A percentile compares a stretch with the other conserved stretches of the same genome.
phyloP scores from a whole-genome alignment of 2,113 vertebrate genomes.

The Datnioides undecimradiatus region DNA sequence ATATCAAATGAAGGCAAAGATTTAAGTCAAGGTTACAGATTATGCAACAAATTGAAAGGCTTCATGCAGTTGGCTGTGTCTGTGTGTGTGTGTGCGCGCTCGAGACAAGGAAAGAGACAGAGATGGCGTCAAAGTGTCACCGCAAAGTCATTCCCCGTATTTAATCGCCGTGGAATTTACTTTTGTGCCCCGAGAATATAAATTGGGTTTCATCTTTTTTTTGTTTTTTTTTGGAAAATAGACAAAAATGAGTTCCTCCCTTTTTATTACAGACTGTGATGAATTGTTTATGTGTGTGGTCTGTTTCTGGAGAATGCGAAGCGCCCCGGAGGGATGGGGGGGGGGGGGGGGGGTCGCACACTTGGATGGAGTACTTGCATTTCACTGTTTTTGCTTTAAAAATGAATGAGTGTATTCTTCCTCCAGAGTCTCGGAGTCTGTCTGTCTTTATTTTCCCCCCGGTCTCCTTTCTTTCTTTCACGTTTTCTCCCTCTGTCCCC shows the following conservation, averaged over 20 bases:
- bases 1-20: not conserved
- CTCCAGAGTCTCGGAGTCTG: constrained; percentile 34
- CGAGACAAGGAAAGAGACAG: not conserved
- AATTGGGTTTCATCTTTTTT: constrained; percentile 16
- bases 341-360: constrained; percentile 39
- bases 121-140: not conserved
- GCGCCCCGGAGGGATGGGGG: constrained; percentile 18
- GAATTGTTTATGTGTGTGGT: constrained; percentile 68
- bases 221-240: constrained; percentile 12
- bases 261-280: constrained; percentile 52
- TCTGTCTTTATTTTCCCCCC: constrained; percentile 26
- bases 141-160: constrained; percentile 31
- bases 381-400: constrained; percentile 64
- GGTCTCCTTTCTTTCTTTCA: constrained; percentile 30
- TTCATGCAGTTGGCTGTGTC: not conserved
- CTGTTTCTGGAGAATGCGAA: constrained; percentile 56
- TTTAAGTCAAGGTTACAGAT: not conserved
- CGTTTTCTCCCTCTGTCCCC: constrained; percentile 24
- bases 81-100: not conserved
- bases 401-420: constrained; percentile 72
- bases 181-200: constrained; percentile 38
- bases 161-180: constrained; percentile 33
- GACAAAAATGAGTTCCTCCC: constrained; percentile 38
- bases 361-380: constrained; percentile 47
- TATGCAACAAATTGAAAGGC: constrained; percentile 2